Conservation (phyloP, 2,797 vertebrate species). For the Falco rusticolus region DNA sequence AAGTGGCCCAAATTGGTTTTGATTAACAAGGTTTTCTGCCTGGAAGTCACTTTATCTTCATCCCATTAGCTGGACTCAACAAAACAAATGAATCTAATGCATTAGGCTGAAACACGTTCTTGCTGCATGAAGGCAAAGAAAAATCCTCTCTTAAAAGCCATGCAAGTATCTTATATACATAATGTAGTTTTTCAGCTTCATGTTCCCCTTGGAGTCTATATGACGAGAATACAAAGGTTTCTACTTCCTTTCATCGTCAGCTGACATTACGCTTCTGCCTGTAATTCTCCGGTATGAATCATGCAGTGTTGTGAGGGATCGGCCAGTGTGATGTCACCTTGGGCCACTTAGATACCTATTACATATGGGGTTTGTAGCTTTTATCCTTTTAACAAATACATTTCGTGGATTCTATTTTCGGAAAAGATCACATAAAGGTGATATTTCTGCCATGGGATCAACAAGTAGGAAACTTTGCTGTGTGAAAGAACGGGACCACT, state of each 20-base stretch:
- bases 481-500: not conserved
- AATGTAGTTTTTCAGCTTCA: not conserved
- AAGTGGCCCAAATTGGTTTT: slow-evolving; percentile 49
- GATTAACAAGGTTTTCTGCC: slow-evolving; percentile 66
- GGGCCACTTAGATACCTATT: not conserved
- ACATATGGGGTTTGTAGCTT: not conserved
- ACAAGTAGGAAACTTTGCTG: not conserved
- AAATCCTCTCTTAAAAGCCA: not conserved
- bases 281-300: not conserved
- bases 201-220: not conserved
- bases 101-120: slow-evolving; percentile 14
- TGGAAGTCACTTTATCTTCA: slow-evolving; percentile 63
- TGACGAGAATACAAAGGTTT: not conserved
- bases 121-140: not conserved
- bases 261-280: not conserved
- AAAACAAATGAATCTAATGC: slow-evolving; percentile 46
- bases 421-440: not conserved
- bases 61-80: slow-evolving; percentile 47
- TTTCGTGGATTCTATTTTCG: not conserved
- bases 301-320: accelerated
- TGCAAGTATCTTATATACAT: not conserved
- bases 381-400: not conserved
- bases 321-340: not conserved
- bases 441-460: not conserved
- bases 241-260: not conserved